Evolutionary conservation across 1,140 invertebrate genomes (phyloP).

Genomic region (Drosophila arizonae): DNA sequence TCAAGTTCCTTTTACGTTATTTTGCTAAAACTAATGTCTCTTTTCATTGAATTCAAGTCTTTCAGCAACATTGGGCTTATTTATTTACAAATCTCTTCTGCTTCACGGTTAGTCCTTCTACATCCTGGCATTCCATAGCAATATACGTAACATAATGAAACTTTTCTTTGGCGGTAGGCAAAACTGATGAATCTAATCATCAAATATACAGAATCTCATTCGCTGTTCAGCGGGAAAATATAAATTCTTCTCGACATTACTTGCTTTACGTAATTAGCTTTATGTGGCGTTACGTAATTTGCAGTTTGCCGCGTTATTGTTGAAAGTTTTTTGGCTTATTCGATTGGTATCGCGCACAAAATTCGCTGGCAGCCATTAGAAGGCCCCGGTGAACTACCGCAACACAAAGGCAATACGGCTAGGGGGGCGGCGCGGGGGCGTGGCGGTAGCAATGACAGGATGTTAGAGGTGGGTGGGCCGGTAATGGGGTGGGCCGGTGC

Average conservation of each 20-base stretch:
- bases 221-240: neutral
- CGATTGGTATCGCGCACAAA: slow-evolving; percentile 32
- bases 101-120: too few relatives aligned
- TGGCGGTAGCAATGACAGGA: neutral
- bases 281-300: slow-evolving; percentile 12
- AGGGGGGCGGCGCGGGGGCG: neutral
- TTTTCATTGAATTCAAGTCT: too few relatives aligned
- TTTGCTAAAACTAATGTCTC: too few relatives aligned
- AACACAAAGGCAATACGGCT: slow-evolving; percentile 2
- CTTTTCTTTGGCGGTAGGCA: too few relatives aligned
- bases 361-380: slow-evolving; percentile 23
- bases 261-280: slow-evolving; percentile 10
- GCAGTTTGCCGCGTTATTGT: slow-evolving; percentile 5
- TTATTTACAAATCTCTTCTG: too few relatives aligned
- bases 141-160: too few relatives aligned
- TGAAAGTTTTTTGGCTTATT: slow-evolving; percentile 20
- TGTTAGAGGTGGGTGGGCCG: neutral
- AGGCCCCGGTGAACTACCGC: neutral
- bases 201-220: too few relatives aligned
- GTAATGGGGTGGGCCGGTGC: neutral
- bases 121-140: too few relatives aligned
- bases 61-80: too few relatives aligned
- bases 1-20: too few relatives aligned
- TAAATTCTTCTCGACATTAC: too few relatives aligned
- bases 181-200: too few relatives aligned